Percentiles rank a stretch among this genome's conserved stretches.
These are phyloP conservation scores for Pseudochirops corinnae DNA, from an alignment of 2,797 vertebrate genomes.

Conservation along the genomic window DNA sequence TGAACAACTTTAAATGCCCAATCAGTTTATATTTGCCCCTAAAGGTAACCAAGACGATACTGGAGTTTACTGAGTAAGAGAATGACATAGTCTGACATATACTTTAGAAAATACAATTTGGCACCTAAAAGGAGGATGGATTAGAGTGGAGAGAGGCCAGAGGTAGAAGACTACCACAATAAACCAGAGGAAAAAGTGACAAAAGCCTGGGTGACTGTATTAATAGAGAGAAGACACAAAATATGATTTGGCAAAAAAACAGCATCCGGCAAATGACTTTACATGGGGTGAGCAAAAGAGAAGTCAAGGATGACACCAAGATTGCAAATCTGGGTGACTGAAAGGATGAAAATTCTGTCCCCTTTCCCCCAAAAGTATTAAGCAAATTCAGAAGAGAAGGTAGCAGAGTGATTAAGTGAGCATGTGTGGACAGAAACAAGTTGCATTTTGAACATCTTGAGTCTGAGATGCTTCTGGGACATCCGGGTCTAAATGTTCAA, in stretches of 20 bases:
- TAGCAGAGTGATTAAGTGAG: background rate
- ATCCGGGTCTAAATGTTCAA: background rate
- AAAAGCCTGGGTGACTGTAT: background rate
- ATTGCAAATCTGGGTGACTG: background rate
- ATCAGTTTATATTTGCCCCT: background rate
- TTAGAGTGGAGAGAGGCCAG: background rate
- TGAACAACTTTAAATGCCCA: background rate
- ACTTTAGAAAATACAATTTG: background rate
- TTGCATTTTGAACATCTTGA: background rate
- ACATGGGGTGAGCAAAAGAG: background rate
- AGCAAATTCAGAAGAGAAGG: background rate
- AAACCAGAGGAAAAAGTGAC: background rate
- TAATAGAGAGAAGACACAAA: background rate
- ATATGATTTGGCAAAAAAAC: background rate
- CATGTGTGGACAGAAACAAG: background rate
- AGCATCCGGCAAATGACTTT: background rate
- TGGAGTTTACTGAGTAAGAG: background rate
- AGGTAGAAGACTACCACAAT: background rate
- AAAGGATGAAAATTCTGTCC: background rate
- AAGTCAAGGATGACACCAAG: background rate
- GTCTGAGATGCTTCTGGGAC: background rate
- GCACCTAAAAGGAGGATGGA: background rate
- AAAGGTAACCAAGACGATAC: background rate
- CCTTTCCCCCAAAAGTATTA: background rate
- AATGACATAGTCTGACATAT: background rate